phyloP scores from a whole-genome alignment of 2,888 invertebrate genomes.

The Chironomus riparius region DNA sequence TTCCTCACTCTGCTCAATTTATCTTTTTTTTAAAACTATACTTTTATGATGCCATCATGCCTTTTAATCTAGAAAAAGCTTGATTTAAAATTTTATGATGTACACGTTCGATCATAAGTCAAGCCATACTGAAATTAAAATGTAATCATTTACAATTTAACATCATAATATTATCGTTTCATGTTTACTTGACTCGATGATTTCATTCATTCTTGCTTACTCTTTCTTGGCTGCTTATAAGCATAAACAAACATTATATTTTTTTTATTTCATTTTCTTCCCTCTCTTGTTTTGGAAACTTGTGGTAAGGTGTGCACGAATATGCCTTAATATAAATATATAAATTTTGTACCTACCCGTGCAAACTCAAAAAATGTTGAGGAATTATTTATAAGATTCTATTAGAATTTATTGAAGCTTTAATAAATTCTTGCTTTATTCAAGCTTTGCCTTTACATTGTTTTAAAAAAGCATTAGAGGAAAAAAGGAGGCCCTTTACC shows the following conservation, averaged over 20 bases:
- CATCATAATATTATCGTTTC: background rate
- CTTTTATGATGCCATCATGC: background rate
- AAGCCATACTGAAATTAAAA: background rate
- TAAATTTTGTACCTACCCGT: background rate
- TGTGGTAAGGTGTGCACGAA: background rate
- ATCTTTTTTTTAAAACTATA: no score
- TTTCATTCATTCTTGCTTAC: background rate
- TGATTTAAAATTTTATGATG: background rate
- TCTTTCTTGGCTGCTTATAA: background rate
- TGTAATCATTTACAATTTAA: slow-evolving; percentile 7
- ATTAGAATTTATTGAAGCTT: background rate
- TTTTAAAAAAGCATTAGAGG: background rate
- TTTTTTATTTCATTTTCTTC: background rate
- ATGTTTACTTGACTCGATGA: background rate
- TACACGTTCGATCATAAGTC: background rate
- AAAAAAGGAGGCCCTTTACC: background rate
- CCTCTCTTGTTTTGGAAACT: background rate
- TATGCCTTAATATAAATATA: background rate
- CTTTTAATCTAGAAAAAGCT: background rate
- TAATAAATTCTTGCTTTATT: background rate
- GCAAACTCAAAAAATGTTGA: background rate
- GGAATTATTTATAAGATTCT: background rate
- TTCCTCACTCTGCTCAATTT: no score
- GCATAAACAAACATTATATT: background rate
- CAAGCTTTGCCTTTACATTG: background rate